Percentiles rank a stretch among this genome's conserved stretches.
These are phyloP conservation scores for Microcebus murinus DNA, from an alignment of 2,113 vertebrate species.

Conservation along the genomic window DNA sequence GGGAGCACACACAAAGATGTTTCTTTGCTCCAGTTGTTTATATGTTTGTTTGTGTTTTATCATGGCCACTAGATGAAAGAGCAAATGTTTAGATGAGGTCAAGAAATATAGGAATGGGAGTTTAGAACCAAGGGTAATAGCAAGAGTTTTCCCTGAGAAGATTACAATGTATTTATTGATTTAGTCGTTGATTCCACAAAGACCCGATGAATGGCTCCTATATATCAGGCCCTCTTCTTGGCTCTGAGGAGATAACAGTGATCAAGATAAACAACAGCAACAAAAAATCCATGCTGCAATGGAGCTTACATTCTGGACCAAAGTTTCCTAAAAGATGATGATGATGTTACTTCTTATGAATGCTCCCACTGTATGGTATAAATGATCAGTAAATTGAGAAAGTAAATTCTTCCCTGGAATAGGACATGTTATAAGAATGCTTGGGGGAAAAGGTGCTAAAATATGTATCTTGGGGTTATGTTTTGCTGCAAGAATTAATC, in stretches of 20 bases:
- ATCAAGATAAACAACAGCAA: background rate
- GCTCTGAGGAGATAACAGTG: background rate
- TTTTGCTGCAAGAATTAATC: background rate
- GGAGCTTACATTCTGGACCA: background rate
- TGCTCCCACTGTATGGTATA: background rate
- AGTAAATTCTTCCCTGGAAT: background rate
- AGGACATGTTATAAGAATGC: background rate
- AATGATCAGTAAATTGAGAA: background rate
- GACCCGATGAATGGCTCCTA: background rate
- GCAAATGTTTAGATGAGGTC: background rate
- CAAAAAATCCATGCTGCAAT: background rate
- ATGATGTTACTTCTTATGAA: background rate
- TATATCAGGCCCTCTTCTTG: background rate
- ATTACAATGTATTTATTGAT: background rate
- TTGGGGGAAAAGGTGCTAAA: background rate
- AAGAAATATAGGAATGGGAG: background rate
- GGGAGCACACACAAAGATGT: rapidly evolving
- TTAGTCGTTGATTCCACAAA: background rate
- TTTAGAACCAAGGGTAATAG: background rate
- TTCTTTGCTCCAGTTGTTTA: background rate
- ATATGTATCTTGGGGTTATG: background rate
- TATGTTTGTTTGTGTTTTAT: background rate
- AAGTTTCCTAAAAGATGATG: background rate
- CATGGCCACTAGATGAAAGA: background rate
- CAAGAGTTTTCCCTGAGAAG: background rate